A percentile compares a stretch with the other conserved stretches of the same genome.
phyloP scores from a whole-genome alignment of 2,797 vertebrate genomes.

The Schizothorax lantsangensis region DNA sequence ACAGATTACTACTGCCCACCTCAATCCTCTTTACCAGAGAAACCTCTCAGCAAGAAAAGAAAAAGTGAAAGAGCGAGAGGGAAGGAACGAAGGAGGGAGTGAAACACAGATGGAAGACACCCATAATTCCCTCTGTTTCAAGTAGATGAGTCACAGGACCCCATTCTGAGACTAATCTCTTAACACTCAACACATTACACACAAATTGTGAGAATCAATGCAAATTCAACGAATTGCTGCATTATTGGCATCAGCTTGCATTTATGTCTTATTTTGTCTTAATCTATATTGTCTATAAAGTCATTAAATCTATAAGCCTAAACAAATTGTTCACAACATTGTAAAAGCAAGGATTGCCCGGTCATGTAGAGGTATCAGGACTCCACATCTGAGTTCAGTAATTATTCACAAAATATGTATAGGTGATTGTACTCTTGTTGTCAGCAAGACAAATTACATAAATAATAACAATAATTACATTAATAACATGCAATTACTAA shows the following conservation, averaged over 20 bases:
- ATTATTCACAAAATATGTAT: background rate
- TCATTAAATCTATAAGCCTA: background rate
- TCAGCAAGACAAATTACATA: background rate
- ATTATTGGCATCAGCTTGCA: background rate
- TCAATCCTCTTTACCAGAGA: constrained; percentile 55
- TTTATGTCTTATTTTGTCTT: background rate
- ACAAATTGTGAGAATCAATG: background rate
- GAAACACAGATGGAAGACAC: background rate
- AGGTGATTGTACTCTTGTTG: background rate
- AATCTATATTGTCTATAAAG: too few species aligned
- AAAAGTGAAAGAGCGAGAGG: background rate
- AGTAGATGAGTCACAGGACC: background rate
- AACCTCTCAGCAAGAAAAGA: constrained; percentile 10
- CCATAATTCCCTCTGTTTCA: constrained; percentile 29
- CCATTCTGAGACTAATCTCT: constrained; percentile 1
- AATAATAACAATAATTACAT: background rate
- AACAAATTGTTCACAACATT: background rate
- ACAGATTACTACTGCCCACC: constrained; percentile 46
- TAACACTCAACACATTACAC: background rate
- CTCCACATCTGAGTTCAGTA: background rate
- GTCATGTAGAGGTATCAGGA: background rate
- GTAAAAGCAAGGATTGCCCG: background rate
- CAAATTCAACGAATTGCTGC: background rate
- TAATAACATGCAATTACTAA: background rate
- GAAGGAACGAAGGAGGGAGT: background rate